Evolutionary conservation across 2,113 vertebrate genomes (phyloP).

Genomic region (Gadus macrocephalus): DNA sequence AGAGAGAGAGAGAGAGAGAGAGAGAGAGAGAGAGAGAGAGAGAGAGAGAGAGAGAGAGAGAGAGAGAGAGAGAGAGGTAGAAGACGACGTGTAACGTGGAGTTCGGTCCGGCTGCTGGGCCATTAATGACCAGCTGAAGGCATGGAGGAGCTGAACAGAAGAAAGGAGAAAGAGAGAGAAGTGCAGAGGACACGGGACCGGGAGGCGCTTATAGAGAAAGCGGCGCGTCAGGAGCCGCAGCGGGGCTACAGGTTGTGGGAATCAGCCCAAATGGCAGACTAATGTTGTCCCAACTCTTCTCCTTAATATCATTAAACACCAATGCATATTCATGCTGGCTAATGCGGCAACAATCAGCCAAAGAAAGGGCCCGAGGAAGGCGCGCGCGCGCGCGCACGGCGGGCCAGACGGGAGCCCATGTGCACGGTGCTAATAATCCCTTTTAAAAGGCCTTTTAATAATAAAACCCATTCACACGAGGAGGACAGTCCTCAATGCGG

Average conservation of each 20-base stretch:
- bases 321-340: conserved; percentile 5
- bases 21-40: conserved; percentile 3
- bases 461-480: no score
- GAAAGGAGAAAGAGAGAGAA: conserved; percentile 1
- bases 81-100: no score
- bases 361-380: neutral
- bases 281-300: neutral
- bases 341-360: neutral
- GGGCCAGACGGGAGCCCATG: neutral
- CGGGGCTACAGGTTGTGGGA: neutral
- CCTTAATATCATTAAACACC: neutral
- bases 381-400: neutral
- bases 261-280: neutral
- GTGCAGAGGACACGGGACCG: neutral
- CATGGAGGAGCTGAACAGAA: neutral
- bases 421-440: neutral
- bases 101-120: no score
- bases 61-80: neutral
- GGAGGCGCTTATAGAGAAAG: neutral
- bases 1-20: neutral
- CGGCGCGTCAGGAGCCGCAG: neutral
- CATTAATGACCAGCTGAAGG: no score
- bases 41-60: neutral
- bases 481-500: no score
- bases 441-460: neutral